Percentiles rank a stretch among this genome's conserved stretches.
Evolutionary conservation across 2,888 invertebrate species (phyloP).

Genomic region (Ormyrus pomaceus): DNA sequence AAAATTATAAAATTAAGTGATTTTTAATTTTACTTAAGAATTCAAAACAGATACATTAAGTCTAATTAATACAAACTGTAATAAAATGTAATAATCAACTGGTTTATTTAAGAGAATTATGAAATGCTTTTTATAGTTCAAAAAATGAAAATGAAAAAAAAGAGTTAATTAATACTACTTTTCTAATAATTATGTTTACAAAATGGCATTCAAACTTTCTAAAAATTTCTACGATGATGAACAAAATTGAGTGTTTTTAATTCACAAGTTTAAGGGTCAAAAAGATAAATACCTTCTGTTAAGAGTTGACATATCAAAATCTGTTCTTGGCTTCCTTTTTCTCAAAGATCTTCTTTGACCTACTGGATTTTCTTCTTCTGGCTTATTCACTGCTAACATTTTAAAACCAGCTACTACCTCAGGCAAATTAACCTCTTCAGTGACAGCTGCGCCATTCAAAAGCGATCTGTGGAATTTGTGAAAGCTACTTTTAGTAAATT

Average conservation of each 20-base stretch:
- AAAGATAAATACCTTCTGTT: conserved; percentile 67
- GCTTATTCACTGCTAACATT: conserved; percentile 66
- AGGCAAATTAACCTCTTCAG: conserved; percentile 65
- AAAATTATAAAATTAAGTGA: neutral
- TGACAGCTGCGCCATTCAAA: conserved; percentile 5
- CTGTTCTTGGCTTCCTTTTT: conserved; percentile 57
- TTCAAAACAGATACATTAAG: neutral
- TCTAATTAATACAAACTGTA: conserved; percentile 12
- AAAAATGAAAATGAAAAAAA: neutral
- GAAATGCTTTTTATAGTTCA: no score
- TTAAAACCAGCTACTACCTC: conserved; percentile 70
- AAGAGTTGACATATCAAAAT: conserved; percentile 55
- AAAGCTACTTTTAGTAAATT: neutral
- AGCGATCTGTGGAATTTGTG: conserved; percentile 9
- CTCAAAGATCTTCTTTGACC: conserved; percentile 59
- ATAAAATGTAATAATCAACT: conserved; percentile 23
- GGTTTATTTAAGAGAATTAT: neutral
- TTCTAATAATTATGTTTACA: neutral
- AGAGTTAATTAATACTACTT: neutral
- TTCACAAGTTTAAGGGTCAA: conserved; percentile 18
- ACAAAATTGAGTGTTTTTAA: conserved; percentile 1
- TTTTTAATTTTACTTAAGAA: conserved; percentile 2
- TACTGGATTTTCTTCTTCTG: conserved; percentile 40
- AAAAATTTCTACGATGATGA: neutral
- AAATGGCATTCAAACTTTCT: neutral